Evolutionary conservation across 2,888 invertebrate species (phyloP), one percentile per base, ranked within the genome.

Genomic region (Pseudolycoriella hygida): DNA sequence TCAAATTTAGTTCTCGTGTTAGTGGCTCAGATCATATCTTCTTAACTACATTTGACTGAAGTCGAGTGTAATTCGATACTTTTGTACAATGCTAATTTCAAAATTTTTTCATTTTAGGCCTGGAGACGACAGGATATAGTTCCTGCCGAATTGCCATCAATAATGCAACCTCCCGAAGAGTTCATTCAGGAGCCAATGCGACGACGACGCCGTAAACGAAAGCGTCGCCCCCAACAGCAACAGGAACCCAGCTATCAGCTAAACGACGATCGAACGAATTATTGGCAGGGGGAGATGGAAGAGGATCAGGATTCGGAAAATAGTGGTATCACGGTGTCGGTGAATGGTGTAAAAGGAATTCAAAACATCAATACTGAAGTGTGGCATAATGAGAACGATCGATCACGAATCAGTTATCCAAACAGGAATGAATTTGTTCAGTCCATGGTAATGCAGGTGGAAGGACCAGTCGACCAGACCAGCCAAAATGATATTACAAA

Each of bases 221-320:
- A 75, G 60, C 67, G 76, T 46, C 67, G 74, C 40, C 77, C 75
- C n/a, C 67, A 68, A 46, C 12, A 52, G n/a, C 50, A n/a, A n/a
- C n/a, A 25, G 25, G 25, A 25, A 8, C 25, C 25, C 25, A 25
- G 8, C 25, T 25, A 51, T 11, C 60, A 8, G 46, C 3, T 8
- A 19, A n/a, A 8, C 11, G 18, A 12, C 5, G 18, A 40, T 18
- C 25, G 30, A 30, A 41, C 17, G 17, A 14, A 18, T 20, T 30
- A 41, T 14, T 41, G 41, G 41, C 18, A 17, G 3, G 20, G 19
- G 17, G n/a, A 41, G 19, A 17, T 30, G 17, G 41, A 25, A n/a
- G 25, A 41, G 6, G 41, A 41, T 19, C 4, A 3, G 17, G 10
- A 15, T 15, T 17, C 10, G 5, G 15, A 39, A 39, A 14, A 10